Evolutionary conservation across 2,113 vertebrate species (phyloP).

Genomic region (Caranx melampygus): DNA sequence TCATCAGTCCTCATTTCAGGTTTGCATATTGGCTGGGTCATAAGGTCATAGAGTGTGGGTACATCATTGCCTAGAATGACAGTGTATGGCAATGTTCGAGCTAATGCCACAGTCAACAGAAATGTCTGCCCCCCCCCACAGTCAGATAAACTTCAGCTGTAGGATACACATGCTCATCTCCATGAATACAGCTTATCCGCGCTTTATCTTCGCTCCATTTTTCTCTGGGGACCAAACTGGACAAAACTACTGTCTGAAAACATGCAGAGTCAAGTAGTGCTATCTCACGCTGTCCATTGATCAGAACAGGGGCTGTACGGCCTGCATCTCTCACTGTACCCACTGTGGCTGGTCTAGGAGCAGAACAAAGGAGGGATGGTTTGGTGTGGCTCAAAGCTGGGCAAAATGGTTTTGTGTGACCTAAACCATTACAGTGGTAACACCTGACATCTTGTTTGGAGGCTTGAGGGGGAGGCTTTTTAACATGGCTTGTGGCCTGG

Average conservation of each 20-base stretch:
- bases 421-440: not conserved
- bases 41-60: not conserved
- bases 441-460: not conserved
- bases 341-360: not conserved
- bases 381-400: too few relatives aligned
- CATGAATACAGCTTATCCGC: not conserved
- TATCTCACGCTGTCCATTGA: not conserved
- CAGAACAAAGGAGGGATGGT: not conserved
- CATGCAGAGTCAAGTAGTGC: not conserved
- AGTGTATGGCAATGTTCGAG: too few relatives aligned
- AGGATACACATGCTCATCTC: not conserved
- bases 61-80: not conserved
- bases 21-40: not conserved
- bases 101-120: not conserved
- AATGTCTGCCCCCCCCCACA: conserved; percentile 10
- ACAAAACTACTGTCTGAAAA: not conserved
- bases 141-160: conserved; percentile 2
- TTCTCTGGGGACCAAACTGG: not conserved
- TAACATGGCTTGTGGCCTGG: not conserved
- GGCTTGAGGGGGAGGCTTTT: not conserved
- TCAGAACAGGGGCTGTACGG: not conserved
- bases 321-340: not conserved
- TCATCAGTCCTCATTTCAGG: too few relatives aligned
- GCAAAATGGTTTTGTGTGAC: not conserved
- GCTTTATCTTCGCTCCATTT: not conserved